These are phyloP conservation scores for Tyrannus savana DNA, from an alignment of 2,113 vertebrate species.

Conservation along the genomic window DNA sequence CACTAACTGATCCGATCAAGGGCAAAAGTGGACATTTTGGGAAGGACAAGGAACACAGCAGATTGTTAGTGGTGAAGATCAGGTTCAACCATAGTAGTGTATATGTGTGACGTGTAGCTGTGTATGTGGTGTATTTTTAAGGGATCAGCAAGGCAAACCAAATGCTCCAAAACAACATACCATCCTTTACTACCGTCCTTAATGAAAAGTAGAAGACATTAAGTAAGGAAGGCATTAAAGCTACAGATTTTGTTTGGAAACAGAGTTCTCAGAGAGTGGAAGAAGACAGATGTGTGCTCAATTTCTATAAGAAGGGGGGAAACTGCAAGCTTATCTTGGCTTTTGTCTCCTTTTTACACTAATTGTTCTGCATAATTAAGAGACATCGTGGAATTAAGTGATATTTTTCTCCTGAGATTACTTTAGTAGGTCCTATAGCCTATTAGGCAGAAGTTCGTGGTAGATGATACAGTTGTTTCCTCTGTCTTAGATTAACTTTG, in stretches of 20 bases:
- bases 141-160: neutral
- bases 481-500: conserved; percentile 11
- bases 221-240: neutral
- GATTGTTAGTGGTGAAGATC: neutral
- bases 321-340: neutral
- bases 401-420: conserved; percentile 21
- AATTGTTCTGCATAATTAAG: neutral
- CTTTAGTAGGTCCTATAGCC: conserved; percentile 26
- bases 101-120: neutral
- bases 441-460: conserved; percentile 3
- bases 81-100: neutral
- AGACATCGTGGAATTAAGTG: neutral
- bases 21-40: neutral
- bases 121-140: neutral
- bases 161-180: neutral
- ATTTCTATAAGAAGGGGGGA: rapidly evolving
- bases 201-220: neutral
- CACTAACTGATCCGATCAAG: neutral
- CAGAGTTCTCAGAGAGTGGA: neutral
- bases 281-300: neutral
- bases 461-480: neutral
- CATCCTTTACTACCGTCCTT: neutral
- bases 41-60: neutral
- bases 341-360: neutral
- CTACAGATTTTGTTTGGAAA: neutral